Conservation (phyloP, 2,888 invertebrate genomes). For the Drosophila anomalipes region DNA sequence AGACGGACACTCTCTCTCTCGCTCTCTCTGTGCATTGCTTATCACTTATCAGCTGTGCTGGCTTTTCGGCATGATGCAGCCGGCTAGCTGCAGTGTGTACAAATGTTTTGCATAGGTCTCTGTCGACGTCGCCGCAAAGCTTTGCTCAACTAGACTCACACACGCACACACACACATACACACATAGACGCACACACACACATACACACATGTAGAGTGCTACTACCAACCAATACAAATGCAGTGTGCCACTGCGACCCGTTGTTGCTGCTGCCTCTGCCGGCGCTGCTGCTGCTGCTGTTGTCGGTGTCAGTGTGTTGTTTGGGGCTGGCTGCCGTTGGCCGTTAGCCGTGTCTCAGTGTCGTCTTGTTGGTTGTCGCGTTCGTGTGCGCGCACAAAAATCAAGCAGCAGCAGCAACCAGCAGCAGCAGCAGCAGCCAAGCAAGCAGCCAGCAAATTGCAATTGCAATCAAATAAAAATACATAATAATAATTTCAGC, state of each 20-base stretch:
- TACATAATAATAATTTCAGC: conserved; percentile 46
- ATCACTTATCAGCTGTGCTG: conserved; percentile 76
- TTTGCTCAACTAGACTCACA: conserved; percentile 55
- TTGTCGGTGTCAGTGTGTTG: conserved; percentile 68
- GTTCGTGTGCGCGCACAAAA: conserved; percentile 79
- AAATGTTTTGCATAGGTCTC: conserved; percentile 37
- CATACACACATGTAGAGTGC: conserved; percentile 15
- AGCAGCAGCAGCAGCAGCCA: conserved; percentile 38
- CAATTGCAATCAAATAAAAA: conserved; percentile 57
- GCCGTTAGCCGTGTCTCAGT: conserved; percentile 72
- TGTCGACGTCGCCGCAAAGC: conserved; percentile 65
- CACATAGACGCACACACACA: too few species aligned
- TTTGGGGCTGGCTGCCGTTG: conserved; percentile 56
- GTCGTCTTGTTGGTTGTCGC: conserved; percentile 85
- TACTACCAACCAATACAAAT: conserved; percentile 32
- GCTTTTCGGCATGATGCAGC: conserved; percentile 67
- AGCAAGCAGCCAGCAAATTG: conserved; percentile 34
- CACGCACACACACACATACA: neutral
- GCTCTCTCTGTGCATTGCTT: conserved; percentile 46
- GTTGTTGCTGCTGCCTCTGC: conserved; percentile 17
- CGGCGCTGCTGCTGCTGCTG: conserved; percentile 19
- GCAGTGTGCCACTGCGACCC: conserved; percentile 54
- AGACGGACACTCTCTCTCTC: neutral
- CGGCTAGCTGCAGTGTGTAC: conserved; percentile 56
- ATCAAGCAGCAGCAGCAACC: conserved; percentile 41